Conservation (phyloP, 1,140 invertebrate genomes). For the Dermatophagoides farinae region DNA sequence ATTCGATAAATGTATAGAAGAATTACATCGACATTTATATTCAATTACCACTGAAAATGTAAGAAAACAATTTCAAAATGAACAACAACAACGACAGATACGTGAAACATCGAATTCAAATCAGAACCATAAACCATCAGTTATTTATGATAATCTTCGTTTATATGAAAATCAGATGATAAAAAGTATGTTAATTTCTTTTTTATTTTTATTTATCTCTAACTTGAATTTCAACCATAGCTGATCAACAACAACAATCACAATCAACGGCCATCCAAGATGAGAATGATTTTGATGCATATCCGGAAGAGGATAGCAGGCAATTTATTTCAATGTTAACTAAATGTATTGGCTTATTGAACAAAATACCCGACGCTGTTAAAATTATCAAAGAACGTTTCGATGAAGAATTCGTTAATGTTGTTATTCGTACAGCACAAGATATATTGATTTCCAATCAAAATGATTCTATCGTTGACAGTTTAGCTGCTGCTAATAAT, state of each 20-base stretch:
- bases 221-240: neutral
- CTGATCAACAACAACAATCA: neutral
- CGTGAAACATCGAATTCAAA: conserved; percentile 20
- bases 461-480: neutral
- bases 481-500: neutral
- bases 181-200: neutral
- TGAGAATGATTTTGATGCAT: conserved; percentile 33
- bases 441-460: conserved; percentile 34
- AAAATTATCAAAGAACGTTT: conserved; percentile 63
- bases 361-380: conserved; percentile 59
- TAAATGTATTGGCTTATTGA: conserved; percentile 60
- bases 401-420: conserved; percentile 50
- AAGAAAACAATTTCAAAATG: conserved; percentile 21
- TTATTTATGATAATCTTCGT: neutral
- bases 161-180: neutral
- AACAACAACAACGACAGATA: conserved; percentile 16
- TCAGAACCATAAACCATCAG: conserved; percentile 24
- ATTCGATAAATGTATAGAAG: conserved; percentile 44
- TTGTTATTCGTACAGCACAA: conserved; percentile 51
- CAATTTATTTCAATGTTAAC: conserved; percentile 58
- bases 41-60: conserved; percentile 23
- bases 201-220: neutral
- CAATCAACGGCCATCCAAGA: neutral
- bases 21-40: conserved; percentile 52
- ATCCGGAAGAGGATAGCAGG: conserved; percentile 42